A percentile compares a stretch with the other conserved stretches of the same genome.
Conservation (phyloP, 2,888 invertebrate species). For the Hypomecis punctinalis region DNA sequence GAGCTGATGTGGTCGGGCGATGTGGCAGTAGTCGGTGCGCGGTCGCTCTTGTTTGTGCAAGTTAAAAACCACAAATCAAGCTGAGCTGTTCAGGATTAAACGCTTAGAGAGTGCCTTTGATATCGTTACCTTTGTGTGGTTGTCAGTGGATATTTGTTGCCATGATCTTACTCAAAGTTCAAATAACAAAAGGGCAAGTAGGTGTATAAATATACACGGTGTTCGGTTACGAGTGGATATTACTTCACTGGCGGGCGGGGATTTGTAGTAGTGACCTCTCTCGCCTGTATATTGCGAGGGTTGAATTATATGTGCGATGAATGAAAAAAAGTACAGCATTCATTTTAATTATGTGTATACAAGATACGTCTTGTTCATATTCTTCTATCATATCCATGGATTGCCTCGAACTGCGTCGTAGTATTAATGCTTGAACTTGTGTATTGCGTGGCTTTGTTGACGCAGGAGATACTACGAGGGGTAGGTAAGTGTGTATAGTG, state of each 20-base stretch:
- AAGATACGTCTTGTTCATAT: not conserved
- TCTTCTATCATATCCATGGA: conserved; percentile 1
- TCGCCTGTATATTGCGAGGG: not conserved
- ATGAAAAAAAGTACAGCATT: not conserved
- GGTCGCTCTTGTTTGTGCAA: conserved; percentile 55
- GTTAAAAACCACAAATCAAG: conserved; percentile 67
- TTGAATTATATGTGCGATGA: not conserved
- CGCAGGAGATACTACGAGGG: conserved; percentile 23
- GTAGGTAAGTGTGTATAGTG: not conserved
- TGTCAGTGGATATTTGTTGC: conserved; percentile 17
- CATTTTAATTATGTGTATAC: not conserved
- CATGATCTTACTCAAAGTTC: conserved; percentile 11
- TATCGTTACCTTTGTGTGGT: conserved; percentile 37
- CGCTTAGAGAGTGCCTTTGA: conserved; percentile 53
- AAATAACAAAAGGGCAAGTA: not conserved
- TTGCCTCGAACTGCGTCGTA: conserved; percentile 5
- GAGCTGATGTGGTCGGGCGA: conserved; percentile 6
- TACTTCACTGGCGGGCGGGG: too few species aligned
- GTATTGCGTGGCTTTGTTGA: conserved; percentile 24
- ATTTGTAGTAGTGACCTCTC: too few species aligned
- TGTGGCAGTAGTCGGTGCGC: conserved; percentile 21
- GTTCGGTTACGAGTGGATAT: too few species aligned
- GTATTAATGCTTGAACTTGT: conserved; percentile 1
- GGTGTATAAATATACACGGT: too few species aligned
- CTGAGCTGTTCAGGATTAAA: conserved; percentile 54